Evolutionary conservation across 2,797 vertebrate species (phyloP), one percentile per base, ranked within the genome.

Genomic region (Meda fulgida): DNA sequence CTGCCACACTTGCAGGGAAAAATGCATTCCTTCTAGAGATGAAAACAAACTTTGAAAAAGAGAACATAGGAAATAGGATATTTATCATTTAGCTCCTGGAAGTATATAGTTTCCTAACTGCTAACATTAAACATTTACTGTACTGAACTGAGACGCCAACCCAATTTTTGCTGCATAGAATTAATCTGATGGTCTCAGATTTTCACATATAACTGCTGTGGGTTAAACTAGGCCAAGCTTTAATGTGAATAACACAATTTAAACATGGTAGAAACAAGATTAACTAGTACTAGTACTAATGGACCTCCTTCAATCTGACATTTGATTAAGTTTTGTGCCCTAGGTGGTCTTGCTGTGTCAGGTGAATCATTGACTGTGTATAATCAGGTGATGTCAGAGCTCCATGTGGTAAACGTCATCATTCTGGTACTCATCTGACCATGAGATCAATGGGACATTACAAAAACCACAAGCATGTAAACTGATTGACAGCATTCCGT

Each of bases 1-100:
- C 46, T 77, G 51, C 60, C 69, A 65, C 18, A 53, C 85, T 83
- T 58, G 23, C 29, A 85, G 58, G 66, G 51, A 60, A 40, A 67
- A 81, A 69, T 53, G 26, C 36, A 53, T 38, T 67, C 38, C 53
- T 81, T 48, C 51, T 51, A n/a, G 66, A 67, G 46, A 70, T 18
- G 5, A 84, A 86, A 82, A 78, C 26, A 36, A 53, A 81, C 53
- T 69, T 13, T 23, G 70, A 81, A 65, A 76, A n/a, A 40, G 31
- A 43, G 63, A 46, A 78, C 48, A 70, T 7, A 3, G 48, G 3
- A 46, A 69, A 84, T 43, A 34, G 58, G n/a, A 58, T 34, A 69
- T 78, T 84, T 84, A 78, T 69, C 19, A 78, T 69, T 78, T 34
- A 55, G 26, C 63, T 43, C n/a, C 46, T 55, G 36, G n/a, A 77